Base-by-base conservation (phyloP, 1,140 invertebrate genomes). In the Dendroctonus ponderosae region DNA sequence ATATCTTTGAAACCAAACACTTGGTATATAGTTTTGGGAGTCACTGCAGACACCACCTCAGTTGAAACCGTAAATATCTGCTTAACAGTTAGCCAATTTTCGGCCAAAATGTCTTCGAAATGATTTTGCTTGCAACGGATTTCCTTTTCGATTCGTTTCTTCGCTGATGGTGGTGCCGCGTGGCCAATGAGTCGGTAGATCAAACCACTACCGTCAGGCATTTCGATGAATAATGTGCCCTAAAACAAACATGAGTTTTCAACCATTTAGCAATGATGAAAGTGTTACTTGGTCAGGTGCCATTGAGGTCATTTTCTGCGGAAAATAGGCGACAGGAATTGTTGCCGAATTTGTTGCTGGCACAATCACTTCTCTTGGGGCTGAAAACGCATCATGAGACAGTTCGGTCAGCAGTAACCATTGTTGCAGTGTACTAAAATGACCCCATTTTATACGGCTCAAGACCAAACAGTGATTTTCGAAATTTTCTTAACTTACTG, bases 21-120 rank as follows among this genome's bases (percentile, higher is more conserved):
- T 58, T 70, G 71, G 40, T 72, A 75, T 26, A 73, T 60, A 8
- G 63, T 67, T 39, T 70, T 69, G 9, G 62, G 7, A 8, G 66
- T 67, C 12, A 65, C 8, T 4, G 38, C 5, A 7, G 68, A 68
- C n/a, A 54, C 62, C 8, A 69, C 38, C 38, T 69, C 53, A 8
- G 73, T 75, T 41, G 59, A 52, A 15, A 75, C 72, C 44, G 69
- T 39, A 52, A 72, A 75, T 43, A 51, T 58, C 52, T 73, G 72
- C n/a, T 68, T 67, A 8, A 51, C 40, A 9, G 59, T 58, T 41
- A 71, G 67, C 73, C 73, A 75, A 62, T 75, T 75, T 59, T 54
- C 43, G 3, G 73, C 56, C 3, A 38, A 7, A 3, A 75, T 39
- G 7, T 15, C 53, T 63, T 72, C 62, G 26, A n/a, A 61, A 53